A percentile compares a stretch with the other conserved stretches of the same genome.
These are phyloP conservation scores for Pollachius pollachius DNA, from an alignment of 2,113 vertebrate genomes.

Conservation along the genomic window DNA sequence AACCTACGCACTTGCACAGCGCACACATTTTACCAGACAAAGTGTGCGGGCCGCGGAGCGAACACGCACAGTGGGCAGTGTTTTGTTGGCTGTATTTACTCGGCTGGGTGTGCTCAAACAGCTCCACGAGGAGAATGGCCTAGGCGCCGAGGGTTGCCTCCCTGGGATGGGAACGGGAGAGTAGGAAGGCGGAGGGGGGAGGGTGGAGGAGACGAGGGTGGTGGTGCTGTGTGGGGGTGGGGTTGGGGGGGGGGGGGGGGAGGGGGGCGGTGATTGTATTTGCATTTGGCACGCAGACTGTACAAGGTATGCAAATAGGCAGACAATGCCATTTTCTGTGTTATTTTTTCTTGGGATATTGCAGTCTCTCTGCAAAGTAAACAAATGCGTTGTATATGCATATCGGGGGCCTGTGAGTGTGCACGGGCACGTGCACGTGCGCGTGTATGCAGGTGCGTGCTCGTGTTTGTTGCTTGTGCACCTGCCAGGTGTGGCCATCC, in stretches of 20 bases:
- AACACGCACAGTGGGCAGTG: constrained; percentile 44
- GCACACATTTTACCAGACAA: not conserved
- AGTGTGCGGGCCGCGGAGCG: constrained; percentile 3
- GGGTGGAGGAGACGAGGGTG: not conserved
- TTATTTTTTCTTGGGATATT: constrained; percentile 68
- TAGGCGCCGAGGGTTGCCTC: not conserved
- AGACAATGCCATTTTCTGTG: constrained; percentile 72
- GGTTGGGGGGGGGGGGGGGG: not conserved
- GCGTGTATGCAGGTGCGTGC: constrained; percentile 23
- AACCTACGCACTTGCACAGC: constrained; percentile 15
- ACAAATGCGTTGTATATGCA: constrained; percentile 39
- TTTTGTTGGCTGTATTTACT: constrained; percentile 60
- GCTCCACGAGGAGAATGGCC: constrained; percentile 47
- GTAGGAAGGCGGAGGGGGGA: not conserved
- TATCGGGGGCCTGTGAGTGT: constrained; percentile 25
- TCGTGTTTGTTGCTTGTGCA: constrained; percentile 48
- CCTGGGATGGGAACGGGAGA: not conserved
- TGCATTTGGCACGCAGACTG: constrained; percentile 77
- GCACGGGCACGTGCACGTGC: constrained; percentile 18
- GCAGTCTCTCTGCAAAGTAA: constrained; percentile 61
- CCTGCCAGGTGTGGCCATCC: constrained; percentile 76
- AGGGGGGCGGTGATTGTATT: constrained; percentile 60
- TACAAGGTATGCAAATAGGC: constrained; percentile 75
- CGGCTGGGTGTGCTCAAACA: constrained; percentile 58
- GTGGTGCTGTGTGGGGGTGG: constrained; percentile 3